Evolutionary conservation across 2,888 invertebrate genomes (phyloP), one percentile per base, ranked within the genome.

Genomic region (Zaprionus lineosus): DNA sequence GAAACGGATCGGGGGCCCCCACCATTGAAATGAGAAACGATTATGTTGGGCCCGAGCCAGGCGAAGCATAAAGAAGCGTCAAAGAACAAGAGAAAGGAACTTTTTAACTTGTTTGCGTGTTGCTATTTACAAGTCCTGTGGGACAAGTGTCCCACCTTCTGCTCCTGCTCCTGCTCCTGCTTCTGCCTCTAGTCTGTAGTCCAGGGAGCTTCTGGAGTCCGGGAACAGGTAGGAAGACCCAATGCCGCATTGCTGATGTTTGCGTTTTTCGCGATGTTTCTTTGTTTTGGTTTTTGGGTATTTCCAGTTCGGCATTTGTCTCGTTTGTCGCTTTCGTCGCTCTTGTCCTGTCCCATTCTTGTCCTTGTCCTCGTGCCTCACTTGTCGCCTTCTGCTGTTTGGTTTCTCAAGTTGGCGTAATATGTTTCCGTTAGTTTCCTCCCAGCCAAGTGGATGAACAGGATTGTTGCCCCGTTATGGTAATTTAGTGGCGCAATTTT

Each of bases 1-100:
- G n/a, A 37, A 2, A 9, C 11, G 21, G 9, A 18, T 19, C 28
- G 40, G 14, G 40, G 14, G 51, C 41, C 18, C 11, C 33, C 61
- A 65, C 74, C 83, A 86, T 83, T 86, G 85, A 88, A 89, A 89
- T 89, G 88, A 89, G 87, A 87, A 88, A 88, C 89, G 89, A 88
- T 89, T 89, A 87, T 88, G 78, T 81, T 83, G 79, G 84, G 74
- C 73, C 74, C 79, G 83, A 78, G 70, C 65, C 71, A 63, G 66
- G 61, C 65, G 59, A 52, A 72, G 78, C 75, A 81, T 77, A 82
- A 82, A 82, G 76, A 78, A 75, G 68, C 57, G 61, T 57, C 76
- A 62, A 79, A 71, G 75, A 84, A 81, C 78, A 77, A 76, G 70
- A 51, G 57, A 4, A 39, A 83, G 65, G 33, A 87, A 86, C 76